Conservation (phyloP, 2,888 invertebrate species). For the Sinopyrophorus schimmeli region DNA sequence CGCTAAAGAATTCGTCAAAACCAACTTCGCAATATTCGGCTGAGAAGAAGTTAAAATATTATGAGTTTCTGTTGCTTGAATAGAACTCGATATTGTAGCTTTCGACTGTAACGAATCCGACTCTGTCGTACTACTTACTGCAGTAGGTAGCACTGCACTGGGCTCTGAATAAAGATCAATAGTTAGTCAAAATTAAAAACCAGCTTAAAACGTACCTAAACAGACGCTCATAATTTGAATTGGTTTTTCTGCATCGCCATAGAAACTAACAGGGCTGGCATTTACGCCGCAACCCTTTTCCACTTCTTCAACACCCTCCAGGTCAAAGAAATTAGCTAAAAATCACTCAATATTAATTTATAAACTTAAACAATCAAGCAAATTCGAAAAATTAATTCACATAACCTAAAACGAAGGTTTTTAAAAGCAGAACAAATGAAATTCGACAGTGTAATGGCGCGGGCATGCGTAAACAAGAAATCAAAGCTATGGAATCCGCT, state of each 20-base stretch:
- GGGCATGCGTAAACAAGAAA: neutral
- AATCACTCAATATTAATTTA: too few relatives aligned
- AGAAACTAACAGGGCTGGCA: conserved; percentile 35
- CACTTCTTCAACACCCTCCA: conserved; percentile 44
- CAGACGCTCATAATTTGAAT: conserved; percentile 52
- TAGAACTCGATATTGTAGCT: conserved; percentile 23
- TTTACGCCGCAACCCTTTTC: conserved; percentile 48
- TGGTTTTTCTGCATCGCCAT: conserved; percentile 36
- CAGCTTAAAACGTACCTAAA: conserved; percentile 47
- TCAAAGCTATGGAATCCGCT: conserved; percentile 16
- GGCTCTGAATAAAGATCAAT: too few relatives aligned
- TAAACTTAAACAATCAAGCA: neutral
- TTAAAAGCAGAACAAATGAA: neutral
- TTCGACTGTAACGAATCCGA: conserved; percentile 28
- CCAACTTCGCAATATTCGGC: conserved; percentile 37
- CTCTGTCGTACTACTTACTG: conserved; percentile 39
- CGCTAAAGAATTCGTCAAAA: conserved; percentile 39
- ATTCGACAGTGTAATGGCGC: neutral
- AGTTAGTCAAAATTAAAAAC: too few relatives aligned
- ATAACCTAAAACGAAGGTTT: conserved; percentile 3
- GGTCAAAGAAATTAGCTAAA: conserved; percentile 44
- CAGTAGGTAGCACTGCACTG: conserved; percentile 45
- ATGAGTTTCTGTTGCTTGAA: conserved; percentile 7
- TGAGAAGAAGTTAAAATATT: conserved; percentile 10
- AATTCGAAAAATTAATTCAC: neutral